Evolutionary conservation across 2,797 vertebrate genomes (phyloP).

Genomic region (Hydrolagus colliei): DNA sequence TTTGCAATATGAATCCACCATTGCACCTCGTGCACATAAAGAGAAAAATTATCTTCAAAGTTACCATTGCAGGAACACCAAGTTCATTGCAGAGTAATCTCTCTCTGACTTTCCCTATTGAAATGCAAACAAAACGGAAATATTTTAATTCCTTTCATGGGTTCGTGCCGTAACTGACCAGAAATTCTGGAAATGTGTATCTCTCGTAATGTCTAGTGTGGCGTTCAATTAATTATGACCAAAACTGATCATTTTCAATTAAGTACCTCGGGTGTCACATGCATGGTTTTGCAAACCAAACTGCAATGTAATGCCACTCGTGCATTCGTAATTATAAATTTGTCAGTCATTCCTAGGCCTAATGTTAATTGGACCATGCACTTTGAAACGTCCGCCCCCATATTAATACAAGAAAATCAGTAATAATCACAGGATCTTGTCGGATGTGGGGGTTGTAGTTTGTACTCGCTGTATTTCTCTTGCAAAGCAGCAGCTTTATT

Average conservation of each 20-base stretch:
- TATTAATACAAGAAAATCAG: slow-evolving; percentile 3
- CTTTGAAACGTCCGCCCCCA: not conserved
- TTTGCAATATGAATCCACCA: slow-evolving; percentile 35
- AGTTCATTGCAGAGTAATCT: slow-evolving; percentile 5
- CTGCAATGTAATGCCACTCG: slow-evolving; percentile 15
- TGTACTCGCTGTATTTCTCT: not conserved
- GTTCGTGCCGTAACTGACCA: not conserved
- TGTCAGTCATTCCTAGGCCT: not conserved
- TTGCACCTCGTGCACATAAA: slow-evolving; percentile 36
- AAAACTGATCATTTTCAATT: slow-evolving; percentile 21
- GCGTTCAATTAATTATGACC: slow-evolving; percentile 25
- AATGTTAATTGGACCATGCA: slow-evolving; percentile 5
- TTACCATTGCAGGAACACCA: slow-evolving; percentile 27
- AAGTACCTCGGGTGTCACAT: not conserved
- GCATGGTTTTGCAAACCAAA: not conserved
- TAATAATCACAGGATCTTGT: slow-evolving; percentile 4
- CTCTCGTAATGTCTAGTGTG: not conserved
- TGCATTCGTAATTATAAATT: slow-evolving; percentile 12
- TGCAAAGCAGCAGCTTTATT: slow-evolving; percentile 48
- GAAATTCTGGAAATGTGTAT: slow-evolving; percentile 8
- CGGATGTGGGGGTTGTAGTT: not conserved
- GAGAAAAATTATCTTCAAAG: slow-evolving; percentile 34
- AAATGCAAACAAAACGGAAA: slow-evolving; percentile 19
- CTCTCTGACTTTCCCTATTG: slow-evolving; percentile 25
- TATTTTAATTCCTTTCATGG: slow-evolving; percentile 23